Base-by-base conservation (phyloP, 92 coral and sea anemone species). In the Parazoanthus atlanticus region DNA sequence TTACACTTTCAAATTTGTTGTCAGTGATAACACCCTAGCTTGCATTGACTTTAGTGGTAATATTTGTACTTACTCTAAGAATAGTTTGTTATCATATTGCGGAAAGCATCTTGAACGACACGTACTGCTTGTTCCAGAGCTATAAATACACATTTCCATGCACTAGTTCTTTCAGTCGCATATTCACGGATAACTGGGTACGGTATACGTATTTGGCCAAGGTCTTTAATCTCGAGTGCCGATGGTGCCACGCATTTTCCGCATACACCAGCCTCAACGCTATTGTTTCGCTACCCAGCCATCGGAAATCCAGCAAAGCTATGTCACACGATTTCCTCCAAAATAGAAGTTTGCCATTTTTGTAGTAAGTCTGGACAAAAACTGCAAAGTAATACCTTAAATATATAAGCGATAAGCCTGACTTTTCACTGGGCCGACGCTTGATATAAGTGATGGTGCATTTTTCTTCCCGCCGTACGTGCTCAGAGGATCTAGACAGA, bases 271-370 rank as follows among this genome's bases (percentile, higher is more conserved):
- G 70, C 16, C 70, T 32, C 69, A 79, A 79, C 38, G 49, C 11
- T 43, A 43, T 43, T 43, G 58, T 80, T 65, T 31, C 36, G 38
- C 23, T 80, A 29, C 21, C 17, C 58, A 52, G 58, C 19, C 3
- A 52, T 69, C 49, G 49, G 31, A 70, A 84, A 58, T 66, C 29
- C 21, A 71, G 74, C 31, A 40, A 70, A 71, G 43, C 88, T 78
- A 25, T 69, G 26, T 28, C 88, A 32, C 11, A 23, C 40, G 2
- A 40, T n/a, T n/a, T 23, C 23, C 38, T 5, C 8, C 9, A 10
- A 40, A 32, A 74, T 0, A 3, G 23, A 74, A 32, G 40, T 25
- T 8, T n/a, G 38, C 40, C 38, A 74, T 74, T 16, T 67, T 70
- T 71, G 76, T 31, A 43, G 8, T 52, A 52, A 52, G 23, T 54